Evolutionary conservation across 2,797 vertebrate species (phyloP).

Genomic region (Melanotaenia parkinsoni): DNA sequence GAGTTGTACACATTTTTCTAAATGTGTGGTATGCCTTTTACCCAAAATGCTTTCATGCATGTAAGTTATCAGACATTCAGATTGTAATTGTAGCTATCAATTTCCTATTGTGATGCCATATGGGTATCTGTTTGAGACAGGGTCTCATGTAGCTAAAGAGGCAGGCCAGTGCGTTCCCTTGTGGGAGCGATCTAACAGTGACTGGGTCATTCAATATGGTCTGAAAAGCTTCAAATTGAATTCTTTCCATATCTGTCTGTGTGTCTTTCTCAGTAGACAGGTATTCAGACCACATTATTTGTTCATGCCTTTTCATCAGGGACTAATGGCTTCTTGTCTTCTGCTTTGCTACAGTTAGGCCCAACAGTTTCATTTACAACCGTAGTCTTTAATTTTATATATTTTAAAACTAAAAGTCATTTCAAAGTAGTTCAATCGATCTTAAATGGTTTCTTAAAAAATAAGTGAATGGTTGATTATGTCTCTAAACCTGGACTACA

Average conservation of each 20-base stretch:
- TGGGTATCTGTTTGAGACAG: slow-evolving; percentile 30
- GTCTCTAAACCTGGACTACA: no score
- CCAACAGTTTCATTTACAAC: slow-evolving; percentile 3
- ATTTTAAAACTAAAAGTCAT: neutral
- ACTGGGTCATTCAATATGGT: slow-evolving; percentile 53
- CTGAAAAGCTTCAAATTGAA: slow-evolving; percentile 52
- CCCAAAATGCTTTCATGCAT: slow-evolving; percentile 7
- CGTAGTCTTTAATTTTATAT: slow-evolving; percentile 7
- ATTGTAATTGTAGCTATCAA: slow-evolving; percentile 39
- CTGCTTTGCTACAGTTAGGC: neutral
- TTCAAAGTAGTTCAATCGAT: neutral
- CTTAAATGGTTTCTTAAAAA: no score
- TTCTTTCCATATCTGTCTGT: slow-evolving; percentile 24
- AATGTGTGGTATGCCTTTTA: slow-evolving; percentile 5
- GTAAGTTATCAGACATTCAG: slow-evolving; percentile 31
- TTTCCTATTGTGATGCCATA: slow-evolving; percentile 43
- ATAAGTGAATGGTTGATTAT: no score
- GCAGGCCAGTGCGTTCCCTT: slow-evolving; percentile 39
- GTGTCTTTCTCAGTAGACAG: slow-evolving; percentile 28
- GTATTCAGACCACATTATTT: slow-evolving; percentile 37
- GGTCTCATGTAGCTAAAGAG: slow-evolving; percentile 46
- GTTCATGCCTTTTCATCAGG: slow-evolving; percentile 21
- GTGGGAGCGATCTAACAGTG: slow-evolving; percentile 52
- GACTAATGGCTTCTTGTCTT: slow-evolving; percentile 13
- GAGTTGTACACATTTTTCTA: neutral